These are phyloP conservation scores for Galleria mellonella DNA, from an alignment of 1,140 invertebrate genomes.

Conservation along the genomic window DNA sequence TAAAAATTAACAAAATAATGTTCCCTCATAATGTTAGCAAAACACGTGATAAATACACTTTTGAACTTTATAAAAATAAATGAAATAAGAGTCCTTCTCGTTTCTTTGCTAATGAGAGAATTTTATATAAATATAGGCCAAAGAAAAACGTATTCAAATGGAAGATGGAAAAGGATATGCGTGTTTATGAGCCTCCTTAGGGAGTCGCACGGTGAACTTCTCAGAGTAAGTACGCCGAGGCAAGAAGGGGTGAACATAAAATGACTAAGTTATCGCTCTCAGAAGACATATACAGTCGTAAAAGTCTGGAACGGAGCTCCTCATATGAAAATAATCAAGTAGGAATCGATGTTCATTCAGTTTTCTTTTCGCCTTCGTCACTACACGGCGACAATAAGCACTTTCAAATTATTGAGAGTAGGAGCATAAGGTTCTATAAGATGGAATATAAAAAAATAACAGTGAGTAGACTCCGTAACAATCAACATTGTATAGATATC, in stretches of 20 bases:
- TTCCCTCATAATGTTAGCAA: too few species aligned
- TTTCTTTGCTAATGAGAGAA: conserved; percentile 21
- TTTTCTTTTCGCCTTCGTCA: not conserved
- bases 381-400: not conserved
- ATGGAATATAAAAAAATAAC: too few species aligned
- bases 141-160: conserved; percentile 41
- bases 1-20: too few species aligned
- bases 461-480: too few species aligned
- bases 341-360: conserved; percentile 32
- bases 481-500: too few species aligned
- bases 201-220: conserved; percentile 54
- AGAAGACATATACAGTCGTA: conserved; percentile 66
- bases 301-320: conserved; percentile 53
- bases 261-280: conserved; percentile 70
- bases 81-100: conserved; percentile 2
- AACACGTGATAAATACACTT: too few species aligned
- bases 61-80: not conserved
- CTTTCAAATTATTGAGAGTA: not conserved
- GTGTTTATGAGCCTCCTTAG: conserved; percentile 58
- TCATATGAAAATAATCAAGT: conserved; percentile 67
- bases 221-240: conserved; percentile 39
- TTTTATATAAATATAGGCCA: conserved; percentile 14
- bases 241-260: conserved; percentile 66
- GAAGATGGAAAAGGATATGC: conserved; percentile 54
- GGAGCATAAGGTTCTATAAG: not conserved